phyloP scores from a whole-genome alignment of 2,888 invertebrate species.

The Melikaiella ostensackeni region DNA sequence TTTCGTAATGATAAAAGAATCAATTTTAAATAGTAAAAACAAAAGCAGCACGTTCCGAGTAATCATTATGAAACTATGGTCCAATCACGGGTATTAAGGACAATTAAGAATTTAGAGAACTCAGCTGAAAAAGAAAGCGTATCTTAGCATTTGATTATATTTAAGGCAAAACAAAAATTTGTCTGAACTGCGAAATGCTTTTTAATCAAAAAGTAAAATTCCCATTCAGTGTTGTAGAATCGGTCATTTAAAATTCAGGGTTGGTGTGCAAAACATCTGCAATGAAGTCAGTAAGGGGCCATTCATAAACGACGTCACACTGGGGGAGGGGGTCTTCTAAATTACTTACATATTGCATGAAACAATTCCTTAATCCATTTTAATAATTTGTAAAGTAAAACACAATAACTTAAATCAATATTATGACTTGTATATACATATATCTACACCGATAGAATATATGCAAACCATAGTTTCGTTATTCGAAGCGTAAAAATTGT shows the following conservation, averaged over 20 bases:
- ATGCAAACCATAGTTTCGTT: conserved; percentile 43
- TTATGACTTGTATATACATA: conserved; percentile 35
- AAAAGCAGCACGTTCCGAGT: conserved; percentile 45
- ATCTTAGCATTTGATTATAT: conserved; percentile 9
- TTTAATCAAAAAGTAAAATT: neutral
- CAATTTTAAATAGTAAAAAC: conserved; percentile 9
- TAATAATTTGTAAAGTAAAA: conserved; percentile 15
- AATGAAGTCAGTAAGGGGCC: neutral
- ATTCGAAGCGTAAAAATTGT: conserved; percentile 9
- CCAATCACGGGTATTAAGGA: conserved; percentile 42
- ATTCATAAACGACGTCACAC: too few relatives aligned
- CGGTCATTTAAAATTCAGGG: neutral
- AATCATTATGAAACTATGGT: conserved; percentile 56
- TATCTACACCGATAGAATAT: conserved; percentile 23
- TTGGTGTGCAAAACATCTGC: neutral
- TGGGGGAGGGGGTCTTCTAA: too few relatives aligned
- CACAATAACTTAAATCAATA: conserved; percentile 18
- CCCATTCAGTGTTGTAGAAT: neutral
- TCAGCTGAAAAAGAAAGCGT: neutral
- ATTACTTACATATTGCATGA: too few relatives aligned
- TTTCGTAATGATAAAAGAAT: conserved; percentile 14
- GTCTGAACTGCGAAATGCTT: neutral
- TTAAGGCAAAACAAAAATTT: neutral
- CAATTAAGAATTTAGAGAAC: neutral
- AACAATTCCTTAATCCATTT: neutral